Percentiles rank a stretch among this genome's conserved stretches.
phyloP scores from a whole-genome alignment of 2,113 vertebrate species.

The Agelaius tricolor region DNA sequence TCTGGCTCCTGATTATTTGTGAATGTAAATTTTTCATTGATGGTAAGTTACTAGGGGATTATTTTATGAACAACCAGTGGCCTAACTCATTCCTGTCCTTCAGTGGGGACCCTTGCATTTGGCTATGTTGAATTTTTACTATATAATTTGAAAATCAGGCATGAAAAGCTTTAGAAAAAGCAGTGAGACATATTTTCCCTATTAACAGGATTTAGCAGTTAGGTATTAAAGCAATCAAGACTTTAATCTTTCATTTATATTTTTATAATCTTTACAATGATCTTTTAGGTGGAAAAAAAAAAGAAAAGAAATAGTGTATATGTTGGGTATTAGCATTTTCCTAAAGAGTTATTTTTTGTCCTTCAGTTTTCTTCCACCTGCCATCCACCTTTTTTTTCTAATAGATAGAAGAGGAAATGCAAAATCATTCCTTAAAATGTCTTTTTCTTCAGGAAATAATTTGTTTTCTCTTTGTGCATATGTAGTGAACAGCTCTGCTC shows the following conservation, averaged over 20 bases:
- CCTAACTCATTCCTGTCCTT: not conserved
- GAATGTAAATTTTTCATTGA: not conserved
- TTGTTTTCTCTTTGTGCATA: not conserved
- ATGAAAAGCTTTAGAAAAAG: not conserved
- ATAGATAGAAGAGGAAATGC: not conserved
- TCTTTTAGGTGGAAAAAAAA: not conserved
- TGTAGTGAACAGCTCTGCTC: not conserved
- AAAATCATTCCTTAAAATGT: not conserved
- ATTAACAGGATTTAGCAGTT: not conserved
- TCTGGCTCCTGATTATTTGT: not conserved
- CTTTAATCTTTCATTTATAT: not conserved
- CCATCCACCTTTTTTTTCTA: not conserved
- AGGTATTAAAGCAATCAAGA: not conserved
- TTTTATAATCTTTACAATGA: not conserved
- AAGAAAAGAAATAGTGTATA: not conserved
- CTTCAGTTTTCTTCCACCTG: not conserved
- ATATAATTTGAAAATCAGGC: not conserved
- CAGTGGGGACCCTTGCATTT: not conserved
- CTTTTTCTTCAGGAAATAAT: not conserved
- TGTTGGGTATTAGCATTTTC: not conserved
- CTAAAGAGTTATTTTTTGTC: not conserved
- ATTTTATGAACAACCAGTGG: not conserved
- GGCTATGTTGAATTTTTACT: not conserved
- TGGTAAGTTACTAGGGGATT: not conserved
- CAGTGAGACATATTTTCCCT: not conserved